Evolutionary conservation across 2,797 vertebrate species (phyloP), one percentile per base, ranked within the genome.

Genomic region (Myotis planiceps): DNA sequence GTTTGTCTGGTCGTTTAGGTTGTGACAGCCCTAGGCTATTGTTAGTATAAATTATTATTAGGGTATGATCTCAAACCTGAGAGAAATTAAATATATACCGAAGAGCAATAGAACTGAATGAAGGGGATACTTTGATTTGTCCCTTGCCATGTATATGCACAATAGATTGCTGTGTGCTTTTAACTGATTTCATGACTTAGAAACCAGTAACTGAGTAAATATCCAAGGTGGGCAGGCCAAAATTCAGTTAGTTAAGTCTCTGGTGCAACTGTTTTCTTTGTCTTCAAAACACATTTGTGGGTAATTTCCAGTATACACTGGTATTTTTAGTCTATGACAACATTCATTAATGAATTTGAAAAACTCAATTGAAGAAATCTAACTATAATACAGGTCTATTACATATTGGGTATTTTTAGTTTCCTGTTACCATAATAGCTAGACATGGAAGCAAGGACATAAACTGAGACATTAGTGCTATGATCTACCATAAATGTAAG

Each of bases 371-470:
- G 15, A 76, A 94, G 60, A 32, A 51, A 97, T 55, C 42, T 37
- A 92, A 39, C 14, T 87, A 76, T 69, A 51, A 76, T 66, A 82
- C 21, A 86, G 37, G 19, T 92, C 58, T 42, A 0, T 92, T 84
- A 83, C 4, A 80, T 7, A 63, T 78, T 83, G 68, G 23, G 7
- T 90, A 91, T 93, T 82, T 94, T 95, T 90, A 94, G 55, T 68
- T 94, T 88, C 27, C 9, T 92, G 71, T 97, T 96, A 69, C 84
- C 81, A 96, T 88, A 90, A 71, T 60, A 95, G 53, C 53, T 74
- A 95, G 32, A 45, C 53, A 78, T 51, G 49, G 32, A 90, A 87
- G 23, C 37, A 93, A 82, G 27, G 12, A 34, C 37, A 85, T 88
- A 79, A 65, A 86, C 42, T 86, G 68, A 90, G 51, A 49, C 45